phyloP scores from a whole-genome alignment of 2,888 invertebrate genomes.

The Hofmannophila pseudospretella region DNA sequence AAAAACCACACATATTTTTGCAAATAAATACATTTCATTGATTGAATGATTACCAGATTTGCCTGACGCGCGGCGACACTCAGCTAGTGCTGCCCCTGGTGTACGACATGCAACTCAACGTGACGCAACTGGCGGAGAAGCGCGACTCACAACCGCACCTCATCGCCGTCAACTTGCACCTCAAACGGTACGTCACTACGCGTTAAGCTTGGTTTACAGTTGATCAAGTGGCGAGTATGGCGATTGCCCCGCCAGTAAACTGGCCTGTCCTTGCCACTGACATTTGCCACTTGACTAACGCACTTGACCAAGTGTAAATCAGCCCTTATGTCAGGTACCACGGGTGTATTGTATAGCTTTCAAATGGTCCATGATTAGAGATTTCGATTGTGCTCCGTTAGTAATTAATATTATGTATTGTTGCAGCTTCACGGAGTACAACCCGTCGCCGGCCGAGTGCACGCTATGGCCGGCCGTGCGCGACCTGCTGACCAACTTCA shows the following conservation, averaged over 20 bases:
- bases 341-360: no score
- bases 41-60: no score
- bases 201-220: no score
- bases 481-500: conserved; percentile 90
- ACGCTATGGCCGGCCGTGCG: conserved; percentile 94
- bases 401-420: not conserved
- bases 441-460: conserved; percentile 88
- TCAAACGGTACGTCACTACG: conserved; percentile 51
- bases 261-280: no score
- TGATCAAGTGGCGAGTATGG: not conserved
- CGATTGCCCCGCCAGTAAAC: not conserved
- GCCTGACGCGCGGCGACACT: conserved; percentile 67
- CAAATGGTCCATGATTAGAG: no score
- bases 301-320: no score
- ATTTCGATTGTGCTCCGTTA: no score
- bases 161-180: conserved; percentile 65
- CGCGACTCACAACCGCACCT: conserved; percentile 80
- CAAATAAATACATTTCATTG: no score
- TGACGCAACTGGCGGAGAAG: conserved; percentile 91
- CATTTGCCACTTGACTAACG: no score
- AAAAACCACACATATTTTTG: no score
- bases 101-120: conserved; percentile 91
- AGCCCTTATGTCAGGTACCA: no score
- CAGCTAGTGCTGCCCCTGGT: conserved; percentile 91
- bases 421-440: conserved; percentile 84